phyloP scores from a whole-genome alignment of 2,113 vertebrate genomes.

The Nibea albiflora region DNA sequence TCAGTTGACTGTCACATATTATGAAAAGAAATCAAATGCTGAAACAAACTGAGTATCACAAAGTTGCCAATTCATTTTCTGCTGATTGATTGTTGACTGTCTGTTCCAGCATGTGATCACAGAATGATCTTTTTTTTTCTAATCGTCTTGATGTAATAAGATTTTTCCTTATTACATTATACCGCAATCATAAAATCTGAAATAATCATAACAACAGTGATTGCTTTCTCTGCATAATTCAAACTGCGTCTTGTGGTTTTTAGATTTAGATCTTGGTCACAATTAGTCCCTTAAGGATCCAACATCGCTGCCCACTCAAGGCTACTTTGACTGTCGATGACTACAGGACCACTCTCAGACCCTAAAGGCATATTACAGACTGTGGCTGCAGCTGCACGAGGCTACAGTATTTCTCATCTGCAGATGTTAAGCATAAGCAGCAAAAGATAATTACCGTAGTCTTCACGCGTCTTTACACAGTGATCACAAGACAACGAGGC shows the following conservation, averaged over 20 bases:
- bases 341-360: not conserved
- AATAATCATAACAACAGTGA: not conserved
- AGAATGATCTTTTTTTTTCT: no score
- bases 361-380: constrained; percentile 8
- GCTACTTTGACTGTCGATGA: constrained; percentile 3
- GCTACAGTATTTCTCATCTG: not conserved
- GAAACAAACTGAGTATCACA: no score
- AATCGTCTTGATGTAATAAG: no score
- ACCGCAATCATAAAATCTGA: not conserved
- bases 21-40: not conserved
- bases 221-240: not conserved
- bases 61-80: no score
- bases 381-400: constrained; percentile 4
- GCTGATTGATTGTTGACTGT: no score
- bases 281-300: not conserved
- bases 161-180: no score
- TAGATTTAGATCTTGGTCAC: not conserved
- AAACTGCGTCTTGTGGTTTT: not conserved
- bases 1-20: not conserved
- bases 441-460: not conserved
- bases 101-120: no score
- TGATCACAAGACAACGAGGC: constrained; percentile 11
- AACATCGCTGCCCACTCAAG: not conserved
- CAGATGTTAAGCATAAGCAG: constrained; percentile 12
- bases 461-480: no score